Base-by-base conservation (phyloP, 2,113 vertebrate species). In the Pollachius pollachius region DNA sequence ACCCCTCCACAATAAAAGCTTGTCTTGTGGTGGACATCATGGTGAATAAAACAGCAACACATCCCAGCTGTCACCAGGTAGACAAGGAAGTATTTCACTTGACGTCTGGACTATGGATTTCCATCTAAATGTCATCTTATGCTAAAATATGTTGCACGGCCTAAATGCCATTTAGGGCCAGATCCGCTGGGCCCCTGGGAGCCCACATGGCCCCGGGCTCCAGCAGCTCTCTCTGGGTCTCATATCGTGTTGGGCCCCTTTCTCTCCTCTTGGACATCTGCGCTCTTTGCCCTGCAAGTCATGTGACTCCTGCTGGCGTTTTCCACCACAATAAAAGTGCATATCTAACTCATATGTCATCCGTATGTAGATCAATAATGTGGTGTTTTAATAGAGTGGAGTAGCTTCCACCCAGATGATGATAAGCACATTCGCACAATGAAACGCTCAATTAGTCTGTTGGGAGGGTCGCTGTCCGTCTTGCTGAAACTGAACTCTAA, bases 141-240 rank as follows among this genome's bases (percentile, higher is more conserved):
- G 80, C 80, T 69, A 84, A 87, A 83, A 63, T 16, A 75, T 83
- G 77, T 76, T 78, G 79, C 19, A 64, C 81, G 70, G 62, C 75
- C 81, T 81, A 84, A 84, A 87, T 89, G 86, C 76, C 88, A 89
- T 86, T 81, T 86, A 81, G 83, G 74, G 83, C 72, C 72, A 48
- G 41, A 48, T 48, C 41, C 41, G 41, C 41, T 7, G 7, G 41
- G 41, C 41, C 41, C 41, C 41, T 48, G 41, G 41, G 41, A 48
- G 41, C 8, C 41, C 8, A 9, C 41, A 75, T 84, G 70, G 80
- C 89, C 85, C 77, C 65, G 65, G 85, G 89, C 77, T 48, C 41
- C 41, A 48, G 67, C 54, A 83, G 67, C 85, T 85, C 86, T 89
- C 88, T 86, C 81, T 92, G 88, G 85, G 92, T 90, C 84, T 78